A percentile compares a stretch with the other conserved stretches of the same genome.
These are phyloP conservation scores for Enteromius trimaculatus DNA, from an alignment of 2,797 vertebrate species.

Conservation along the genomic window DNA sequence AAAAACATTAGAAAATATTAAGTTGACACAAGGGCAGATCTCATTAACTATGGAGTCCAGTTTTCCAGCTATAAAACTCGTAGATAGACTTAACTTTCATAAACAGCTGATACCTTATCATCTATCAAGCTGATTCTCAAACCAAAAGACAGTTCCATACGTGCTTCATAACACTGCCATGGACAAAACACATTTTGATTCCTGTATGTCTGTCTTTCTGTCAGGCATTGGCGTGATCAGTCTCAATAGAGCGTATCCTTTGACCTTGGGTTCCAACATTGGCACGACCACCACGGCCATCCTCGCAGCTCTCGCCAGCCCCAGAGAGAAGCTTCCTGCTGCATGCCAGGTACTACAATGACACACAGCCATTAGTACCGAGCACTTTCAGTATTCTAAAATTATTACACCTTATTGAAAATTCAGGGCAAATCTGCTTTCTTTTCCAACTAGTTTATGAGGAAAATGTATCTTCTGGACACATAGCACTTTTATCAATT, in stretches of 20 bases:
- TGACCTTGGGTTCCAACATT: constrained; percentile 82
- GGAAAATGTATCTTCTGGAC: not conserved
- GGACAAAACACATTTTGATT: not conserved
- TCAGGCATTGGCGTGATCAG: constrained; percentile 81
- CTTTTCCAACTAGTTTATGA: not conserved
- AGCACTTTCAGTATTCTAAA: not conserved
- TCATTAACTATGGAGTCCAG: not conserved
- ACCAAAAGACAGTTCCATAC: not conserved
- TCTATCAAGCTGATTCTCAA: not conserved
- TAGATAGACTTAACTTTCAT: too few species aligned
- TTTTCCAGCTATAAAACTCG: too few species aligned
- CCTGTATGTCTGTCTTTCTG: not conserved
- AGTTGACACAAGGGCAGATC: not conserved
- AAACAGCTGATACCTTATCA: not conserved
- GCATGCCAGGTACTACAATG: constrained; percentile 74
- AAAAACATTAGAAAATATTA: not conserved
- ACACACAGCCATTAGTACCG: not conserved
- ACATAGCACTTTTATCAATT: not conserved
- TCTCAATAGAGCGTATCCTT: constrained; percentile 80
- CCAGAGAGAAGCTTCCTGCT: constrained; percentile 75
- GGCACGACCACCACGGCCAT: constrained; percentile 82
- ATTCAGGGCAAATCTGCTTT: not conserved
- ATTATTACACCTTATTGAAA: not conserved
- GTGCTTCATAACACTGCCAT: not conserved
- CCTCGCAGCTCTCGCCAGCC: constrained; percentile 79